Conservation (phyloP, 2,113 vertebrate species). For the Scomber scombrus region DNA sequence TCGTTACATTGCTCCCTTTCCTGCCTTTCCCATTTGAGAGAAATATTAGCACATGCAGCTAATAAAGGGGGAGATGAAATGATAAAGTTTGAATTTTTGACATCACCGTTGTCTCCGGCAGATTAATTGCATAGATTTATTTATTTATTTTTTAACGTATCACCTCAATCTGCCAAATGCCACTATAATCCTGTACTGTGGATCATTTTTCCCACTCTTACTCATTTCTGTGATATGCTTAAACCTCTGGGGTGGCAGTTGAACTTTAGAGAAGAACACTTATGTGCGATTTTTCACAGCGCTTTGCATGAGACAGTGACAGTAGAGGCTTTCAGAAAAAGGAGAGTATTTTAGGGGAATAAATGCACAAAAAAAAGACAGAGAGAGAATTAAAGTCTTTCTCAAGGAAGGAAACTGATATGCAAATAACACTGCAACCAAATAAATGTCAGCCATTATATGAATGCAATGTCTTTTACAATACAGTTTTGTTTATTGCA, state of each 20-base stretch:
- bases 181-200: background rate
- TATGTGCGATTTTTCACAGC: slow-evolving; percentile 33
- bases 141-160: slow-evolving; percentile 2
- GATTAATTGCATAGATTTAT: background rate
- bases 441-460: slow-evolving; percentile 38
- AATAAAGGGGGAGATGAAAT: background rate
- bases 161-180: slow-evolving; percentile 48
- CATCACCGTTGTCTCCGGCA: background rate
- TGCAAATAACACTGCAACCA: background rate
- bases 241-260: slow-evolving; percentile 56
- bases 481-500: slow-evolving; percentile 34
- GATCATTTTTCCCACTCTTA: slow-evolving; percentile 29
- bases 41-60: background rate
- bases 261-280: slow-evolving; percentile 51
- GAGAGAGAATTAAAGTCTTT: background rate
- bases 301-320: slow-evolving; percentile 37
- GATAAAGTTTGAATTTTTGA: background rate
- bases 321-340: slow-evolving; percentile 24
- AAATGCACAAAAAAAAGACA: background rate
- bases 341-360: background rate
- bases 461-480: slow-evolving; percentile 13
- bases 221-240: slow-evolving; percentile 33
- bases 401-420: background rate
- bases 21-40: slow-evolving; percentile 9
- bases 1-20: slow-evolving; percentile 5